These are phyloP conservation scores for Pleuronectes platessa DNA, from an alignment of 2,113 vertebrate species.

Conservation along the genomic window DNA sequence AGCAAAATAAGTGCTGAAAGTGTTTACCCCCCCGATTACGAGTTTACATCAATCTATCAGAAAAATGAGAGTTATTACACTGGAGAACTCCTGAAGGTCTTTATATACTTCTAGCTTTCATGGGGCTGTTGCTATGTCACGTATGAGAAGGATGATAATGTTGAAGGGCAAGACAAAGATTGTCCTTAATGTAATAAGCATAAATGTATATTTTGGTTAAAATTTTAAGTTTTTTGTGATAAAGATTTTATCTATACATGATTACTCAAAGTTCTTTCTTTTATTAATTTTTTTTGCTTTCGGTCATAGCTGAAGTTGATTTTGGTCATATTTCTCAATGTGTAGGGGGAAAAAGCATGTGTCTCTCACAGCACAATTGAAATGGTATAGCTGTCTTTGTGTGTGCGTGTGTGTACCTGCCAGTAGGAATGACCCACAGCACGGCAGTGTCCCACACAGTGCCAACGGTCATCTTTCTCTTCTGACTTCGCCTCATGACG, in stretches of 20 bases:
- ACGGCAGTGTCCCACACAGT: constrained; percentile 38
- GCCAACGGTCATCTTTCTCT: constrained; percentile 68
- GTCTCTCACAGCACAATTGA: constrained; percentile 67
- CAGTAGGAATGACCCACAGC: constrained; percentile 59
- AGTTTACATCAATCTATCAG: constrained; percentile 67
- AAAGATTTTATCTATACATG: constrained; percentile 47
- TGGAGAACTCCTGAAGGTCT: constrained; percentile 53
- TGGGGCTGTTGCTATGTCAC: constrained; percentile 33
- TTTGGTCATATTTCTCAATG: constrained; percentile 35
- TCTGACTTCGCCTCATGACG: constrained; percentile 76
- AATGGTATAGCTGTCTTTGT: constrained; percentile 47
- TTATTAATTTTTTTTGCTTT: constrained; percentile 1
- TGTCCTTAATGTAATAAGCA: constrained; percentile 33
- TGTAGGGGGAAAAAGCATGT: constrained; percentile 58
- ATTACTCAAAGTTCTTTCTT: background rate
- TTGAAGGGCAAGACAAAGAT: constrained; percentile 34
- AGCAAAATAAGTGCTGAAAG: constrained; percentile 44
- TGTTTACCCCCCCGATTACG: constrained; percentile 57
- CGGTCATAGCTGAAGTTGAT: constrained; percentile 22
- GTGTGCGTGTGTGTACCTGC: constrained; percentile 59
- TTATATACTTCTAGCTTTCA: constrained; percentile 14
- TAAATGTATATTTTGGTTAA: constrained; percentile 69
- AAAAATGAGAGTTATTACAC: constrained; percentile 59
- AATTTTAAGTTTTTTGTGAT: constrained; percentile 42
- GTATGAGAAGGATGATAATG: constrained; percentile 1